These are phyloP conservation scores for Ashinkailepas kermadecensis DNA, from an alignment of 2,888 invertebrate species.

Conservation along the genomic window DNA sequence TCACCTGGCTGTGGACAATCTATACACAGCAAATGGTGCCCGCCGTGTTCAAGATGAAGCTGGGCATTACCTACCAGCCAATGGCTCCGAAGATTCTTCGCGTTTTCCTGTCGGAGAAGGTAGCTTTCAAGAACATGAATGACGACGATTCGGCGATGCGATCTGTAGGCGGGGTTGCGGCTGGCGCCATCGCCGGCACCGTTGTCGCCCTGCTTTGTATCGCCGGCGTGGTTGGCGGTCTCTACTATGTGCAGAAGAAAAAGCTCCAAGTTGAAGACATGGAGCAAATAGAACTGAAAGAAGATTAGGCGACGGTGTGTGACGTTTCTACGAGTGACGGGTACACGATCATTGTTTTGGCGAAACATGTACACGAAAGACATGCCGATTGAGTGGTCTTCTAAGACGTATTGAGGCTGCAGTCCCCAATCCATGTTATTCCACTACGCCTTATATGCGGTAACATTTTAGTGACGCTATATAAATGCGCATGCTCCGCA, in stretches of 20 bases:
- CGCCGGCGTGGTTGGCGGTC: neutral
- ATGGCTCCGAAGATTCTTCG: neutral
- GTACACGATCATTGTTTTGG: too few species aligned
- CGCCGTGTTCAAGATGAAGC: neutral
- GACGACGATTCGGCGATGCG: neutral
- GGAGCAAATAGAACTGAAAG: neutral
- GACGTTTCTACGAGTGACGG: too few species aligned
- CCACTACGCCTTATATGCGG: too few species aligned
- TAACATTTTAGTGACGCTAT: too few species aligned
- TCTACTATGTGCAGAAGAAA: neutral
- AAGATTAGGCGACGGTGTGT: neutral
- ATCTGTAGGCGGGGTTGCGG: neutral
- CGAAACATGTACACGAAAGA: too few species aligned
- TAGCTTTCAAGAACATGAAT: neutral
- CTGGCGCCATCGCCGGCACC: neutral
- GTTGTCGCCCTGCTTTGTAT: neutral
- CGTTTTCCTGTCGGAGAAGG: neutral
- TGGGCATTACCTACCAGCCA: neutral
- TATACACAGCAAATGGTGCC: neutral
- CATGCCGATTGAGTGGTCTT: too few species aligned
- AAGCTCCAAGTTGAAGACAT: neutral
- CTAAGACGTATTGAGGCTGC: too few species aligned
- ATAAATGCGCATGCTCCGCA: too few species aligned
- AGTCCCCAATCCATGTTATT: too few species aligned
- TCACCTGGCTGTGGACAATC: neutral